Evolutionary conservation across 2,888 invertebrate genomes (phyloP).

Genomic region (Mesoligia furuncula): DNA sequence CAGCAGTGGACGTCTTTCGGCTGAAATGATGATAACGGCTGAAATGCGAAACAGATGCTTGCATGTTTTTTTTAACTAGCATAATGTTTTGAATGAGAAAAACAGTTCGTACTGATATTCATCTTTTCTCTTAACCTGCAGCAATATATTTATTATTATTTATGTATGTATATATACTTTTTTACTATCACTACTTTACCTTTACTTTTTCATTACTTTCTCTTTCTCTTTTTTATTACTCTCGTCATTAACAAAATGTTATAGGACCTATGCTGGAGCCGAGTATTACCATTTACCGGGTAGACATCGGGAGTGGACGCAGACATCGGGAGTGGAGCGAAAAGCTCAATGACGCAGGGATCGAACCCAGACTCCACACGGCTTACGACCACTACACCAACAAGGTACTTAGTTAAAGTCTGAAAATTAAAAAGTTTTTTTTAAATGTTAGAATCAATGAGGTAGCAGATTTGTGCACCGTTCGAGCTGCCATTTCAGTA

Average conservation of each 20-base stretch:
- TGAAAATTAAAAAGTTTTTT: background rate
- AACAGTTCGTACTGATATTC: background rate
- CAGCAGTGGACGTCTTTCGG: too few relatives aligned
- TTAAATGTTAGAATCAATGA: background rate
- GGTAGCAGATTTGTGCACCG: background rate
- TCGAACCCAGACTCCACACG: background rate
- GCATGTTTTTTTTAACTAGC: background rate
- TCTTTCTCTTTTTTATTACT: too few relatives aligned
- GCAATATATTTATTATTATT: background rate
- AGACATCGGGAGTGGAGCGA: background rate
- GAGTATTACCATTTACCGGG: background rate
- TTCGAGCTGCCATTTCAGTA: conserved; percentile 8
- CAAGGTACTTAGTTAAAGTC: background rate
- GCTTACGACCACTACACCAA: background rate
- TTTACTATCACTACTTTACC: too few relatives aligned
- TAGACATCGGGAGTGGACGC: background rate
- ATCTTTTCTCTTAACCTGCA: background rate
- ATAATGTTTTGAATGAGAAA: too few relatives aligned
- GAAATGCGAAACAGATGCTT: background rate
- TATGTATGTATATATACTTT: too few relatives aligned
- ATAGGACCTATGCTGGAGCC: background rate
- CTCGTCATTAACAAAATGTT: too few relatives aligned
- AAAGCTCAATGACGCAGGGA: background rate
- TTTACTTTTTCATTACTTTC: too few relatives aligned
- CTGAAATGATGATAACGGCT: too few relatives aligned